Evolutionary conservation across 1,140 invertebrate genomes (phyloP).

Genomic region (Mycetomoellerius zeteki): DNA sequence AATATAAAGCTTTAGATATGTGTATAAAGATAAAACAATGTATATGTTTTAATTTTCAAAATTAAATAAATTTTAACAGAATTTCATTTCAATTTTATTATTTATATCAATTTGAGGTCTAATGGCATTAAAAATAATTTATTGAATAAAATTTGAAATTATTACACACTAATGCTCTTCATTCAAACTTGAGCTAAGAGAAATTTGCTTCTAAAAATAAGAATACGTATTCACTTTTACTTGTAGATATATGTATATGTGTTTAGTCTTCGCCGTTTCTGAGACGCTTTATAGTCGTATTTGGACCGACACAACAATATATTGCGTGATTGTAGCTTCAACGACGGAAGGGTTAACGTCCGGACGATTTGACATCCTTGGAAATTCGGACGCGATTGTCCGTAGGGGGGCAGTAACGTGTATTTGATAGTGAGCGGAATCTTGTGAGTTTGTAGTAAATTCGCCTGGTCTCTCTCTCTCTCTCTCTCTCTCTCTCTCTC

Average conservation of each 20-base stretch:
- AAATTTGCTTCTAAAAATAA: background rate
- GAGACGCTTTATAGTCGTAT: background rate
- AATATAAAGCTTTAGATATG: background rate
- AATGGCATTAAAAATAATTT: background rate
- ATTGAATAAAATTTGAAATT: background rate
- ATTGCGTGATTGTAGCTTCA: slow-evolving; percentile 10
- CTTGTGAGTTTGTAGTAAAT: slow-evolving; percentile 43
- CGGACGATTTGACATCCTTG: slow-evolving; percentile 36
- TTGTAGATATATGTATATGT: background rate
- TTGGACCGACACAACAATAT: background rate
- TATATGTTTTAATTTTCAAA: background rate
- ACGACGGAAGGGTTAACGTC: slow-evolving; percentile 34
- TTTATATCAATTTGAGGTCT: background rate
- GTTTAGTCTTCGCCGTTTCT: background rate
- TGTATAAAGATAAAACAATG: background rate
- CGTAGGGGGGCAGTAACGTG: background rate
- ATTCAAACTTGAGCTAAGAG: background rate
- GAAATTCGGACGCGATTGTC: slow-evolving; percentile 35
- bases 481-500: background rate
- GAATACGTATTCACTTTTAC: background rate
- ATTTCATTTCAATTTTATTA: slow-evolving; percentile 2
- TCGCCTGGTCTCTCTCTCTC: background rate
- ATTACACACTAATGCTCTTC: background rate
- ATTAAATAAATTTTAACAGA: background rate
- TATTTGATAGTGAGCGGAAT: background rate